A percentile compares a stretch with the other conserved stretches of the same genome.
Evolutionary conservation across 1,140 invertebrate genomes (phyloP).

Genomic region (Bombus consobrinus): DNA sequence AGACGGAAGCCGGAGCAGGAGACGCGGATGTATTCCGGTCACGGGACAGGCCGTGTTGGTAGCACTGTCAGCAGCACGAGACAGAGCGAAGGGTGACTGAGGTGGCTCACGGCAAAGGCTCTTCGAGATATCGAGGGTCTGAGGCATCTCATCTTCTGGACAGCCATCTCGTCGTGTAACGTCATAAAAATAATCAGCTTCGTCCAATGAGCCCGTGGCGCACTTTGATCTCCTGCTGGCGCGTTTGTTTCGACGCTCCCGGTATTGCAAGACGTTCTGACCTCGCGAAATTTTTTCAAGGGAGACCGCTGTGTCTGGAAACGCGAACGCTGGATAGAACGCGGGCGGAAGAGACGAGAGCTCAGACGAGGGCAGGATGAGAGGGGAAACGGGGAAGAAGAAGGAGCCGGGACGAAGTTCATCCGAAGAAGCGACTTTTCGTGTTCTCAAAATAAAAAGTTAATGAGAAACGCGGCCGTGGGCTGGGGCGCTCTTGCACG

Average conservation of each 20-base stretch:
- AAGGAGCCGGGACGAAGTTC: constrained; percentile 66
- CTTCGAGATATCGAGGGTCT: constrained; percentile 59
- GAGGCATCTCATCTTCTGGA: constrained; percentile 77
- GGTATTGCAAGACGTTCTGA: constrained; percentile 42
- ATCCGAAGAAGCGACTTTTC: constrained; percentile 72
- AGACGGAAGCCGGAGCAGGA: constrained; percentile 50
- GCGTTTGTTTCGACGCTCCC: constrained; percentile 59
- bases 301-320: not conserved
- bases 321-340: not conserved
- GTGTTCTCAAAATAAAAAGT: constrained; percentile 81
- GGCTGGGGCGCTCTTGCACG: constrained; percentile 21
- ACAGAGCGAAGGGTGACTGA: constrained; percentile 36
- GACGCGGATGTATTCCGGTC: constrained; percentile 76
- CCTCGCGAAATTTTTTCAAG: constrained; percentile 66
- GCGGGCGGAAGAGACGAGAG: not conserved
- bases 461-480: constrained; percentile 76
- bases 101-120: constrained; percentile 29
- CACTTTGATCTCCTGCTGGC: constrained; percentile 77
- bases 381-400: not conserved
- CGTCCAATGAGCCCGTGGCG: constrained; percentile 75
- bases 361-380: not conserved
- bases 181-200: constrained; percentile 82
- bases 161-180: constrained; percentile 73
- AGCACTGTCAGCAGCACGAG: constrained; percentile 62
- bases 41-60: constrained; percentile 71